Conservation (phyloP, 2,797 vertebrate genomes). For the Microchirus variegatus region DNA sequence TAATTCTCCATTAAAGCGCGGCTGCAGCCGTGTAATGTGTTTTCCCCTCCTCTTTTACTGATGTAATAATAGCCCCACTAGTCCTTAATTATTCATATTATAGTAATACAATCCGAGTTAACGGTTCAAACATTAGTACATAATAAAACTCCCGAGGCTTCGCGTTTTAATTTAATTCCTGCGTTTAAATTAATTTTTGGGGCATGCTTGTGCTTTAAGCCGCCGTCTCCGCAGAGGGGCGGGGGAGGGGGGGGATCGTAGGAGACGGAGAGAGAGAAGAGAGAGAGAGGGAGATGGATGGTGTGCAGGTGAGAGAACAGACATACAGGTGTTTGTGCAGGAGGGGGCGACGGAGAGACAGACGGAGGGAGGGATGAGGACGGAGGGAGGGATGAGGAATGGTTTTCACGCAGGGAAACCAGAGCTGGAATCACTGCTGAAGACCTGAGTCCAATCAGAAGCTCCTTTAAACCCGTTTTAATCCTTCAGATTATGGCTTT, state of each 20-base stretch:
- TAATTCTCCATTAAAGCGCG: constrained; percentile 23
- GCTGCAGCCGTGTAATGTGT: constrained; percentile 19
- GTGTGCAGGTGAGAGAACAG: constrained; percentile 39
- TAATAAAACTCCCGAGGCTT: constrained; percentile 85
- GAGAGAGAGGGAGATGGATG: constrained; percentile 18
- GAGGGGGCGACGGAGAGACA: not conserved
- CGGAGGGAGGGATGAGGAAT: too few species aligned
- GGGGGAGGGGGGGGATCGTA: constrained; percentile 25
- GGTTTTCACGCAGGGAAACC: too few species aligned
- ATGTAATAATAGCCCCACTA: constrained; percentile 75
- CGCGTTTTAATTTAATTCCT: constrained; percentile 83
- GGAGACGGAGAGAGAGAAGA: not conserved
- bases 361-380: too few species aligned
- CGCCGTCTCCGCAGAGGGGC: constrained; percentile 44
- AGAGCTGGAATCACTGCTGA: too few species aligned
- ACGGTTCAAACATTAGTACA: constrained; percentile 84
- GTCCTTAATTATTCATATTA: constrained; percentile 84
- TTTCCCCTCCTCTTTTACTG: constrained; percentile 37
- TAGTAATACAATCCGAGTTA: constrained; percentile 81
- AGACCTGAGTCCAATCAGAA: too few species aligned
- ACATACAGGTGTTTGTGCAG: constrained; percentile 42
- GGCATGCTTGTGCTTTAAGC: constrained; percentile 73
- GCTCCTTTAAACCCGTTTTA: too few species aligned
- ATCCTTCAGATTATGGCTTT: too few species aligned
- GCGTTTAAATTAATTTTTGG: constrained; percentile 83